Conservation (phyloP, 2,113 vertebrate genomes). For the Natator depressus region DNA sequence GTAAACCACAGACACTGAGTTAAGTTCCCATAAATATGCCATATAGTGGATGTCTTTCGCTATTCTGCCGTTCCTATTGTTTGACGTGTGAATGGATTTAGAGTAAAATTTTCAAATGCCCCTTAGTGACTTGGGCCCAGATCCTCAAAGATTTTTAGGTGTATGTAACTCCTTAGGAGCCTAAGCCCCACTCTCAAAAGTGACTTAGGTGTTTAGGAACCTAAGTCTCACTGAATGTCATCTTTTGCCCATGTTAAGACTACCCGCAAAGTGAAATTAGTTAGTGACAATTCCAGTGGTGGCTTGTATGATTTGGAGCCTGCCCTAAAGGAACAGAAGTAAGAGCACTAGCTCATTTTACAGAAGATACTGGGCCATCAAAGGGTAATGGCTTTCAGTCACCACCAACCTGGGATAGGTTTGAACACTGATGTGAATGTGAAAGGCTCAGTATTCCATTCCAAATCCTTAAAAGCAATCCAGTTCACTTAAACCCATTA, state of each 20-base stretch:
- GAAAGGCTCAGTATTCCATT: not conserved
- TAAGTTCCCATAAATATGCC: not conserved
- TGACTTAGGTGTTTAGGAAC: not conserved
- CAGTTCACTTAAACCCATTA: not conserved
- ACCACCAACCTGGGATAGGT: not conserved
- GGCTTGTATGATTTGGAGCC: not conserved
- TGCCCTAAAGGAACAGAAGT: not conserved
- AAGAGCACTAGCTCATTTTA: accelerated
- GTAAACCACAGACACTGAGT: slow-evolving; percentile 41
- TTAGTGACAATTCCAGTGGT: not conserved
- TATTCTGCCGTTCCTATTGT: not conserved
- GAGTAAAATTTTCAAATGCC: not conserved
- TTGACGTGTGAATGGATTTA: not conserved
- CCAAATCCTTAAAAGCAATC: not conserved
- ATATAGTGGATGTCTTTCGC: not conserved
- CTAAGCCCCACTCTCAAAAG: not conserved
- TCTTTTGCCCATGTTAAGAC: accelerated
- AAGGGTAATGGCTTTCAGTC: not conserved
- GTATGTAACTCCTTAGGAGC: not conserved
- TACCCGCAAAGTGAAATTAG: not conserved
- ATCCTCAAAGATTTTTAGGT: not conserved
- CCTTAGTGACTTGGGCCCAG: not conserved
- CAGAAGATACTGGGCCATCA: not conserved
- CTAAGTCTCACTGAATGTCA: not conserved
- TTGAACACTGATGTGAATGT: not conserved